A percentile compares a stretch with the other conserved stretches of the same genome.
phyloP scores from a whole-genome alignment of 30 jellyfish, hydroid and myxozoan genomes.

The Aurelia aurita complex sp. Pacific region DNA sequence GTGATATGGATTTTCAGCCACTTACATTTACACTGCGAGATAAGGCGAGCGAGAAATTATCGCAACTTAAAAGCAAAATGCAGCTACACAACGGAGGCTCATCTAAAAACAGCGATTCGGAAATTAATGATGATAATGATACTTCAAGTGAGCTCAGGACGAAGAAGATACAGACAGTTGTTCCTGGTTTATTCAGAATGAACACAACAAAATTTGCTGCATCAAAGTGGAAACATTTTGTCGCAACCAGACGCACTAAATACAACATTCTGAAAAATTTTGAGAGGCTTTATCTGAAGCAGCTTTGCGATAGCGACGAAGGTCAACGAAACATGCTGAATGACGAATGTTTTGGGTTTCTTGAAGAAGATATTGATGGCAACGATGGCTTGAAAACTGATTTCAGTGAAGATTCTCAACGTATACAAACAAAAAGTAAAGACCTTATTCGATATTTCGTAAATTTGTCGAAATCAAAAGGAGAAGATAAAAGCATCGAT shows the following conservation, averaged over 20 bases:
- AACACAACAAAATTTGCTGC: constrained; percentile 37
- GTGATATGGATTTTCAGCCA: too few relatives aligned
- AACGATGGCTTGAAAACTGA: not conserved
- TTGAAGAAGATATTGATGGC: constrained; percentile 46
- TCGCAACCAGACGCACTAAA: constrained; percentile 21
- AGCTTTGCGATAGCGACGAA: constrained; percentile 19
- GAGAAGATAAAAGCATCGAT: constrained; percentile 48
- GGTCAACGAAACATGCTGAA: not conserved
- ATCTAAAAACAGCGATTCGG: not conserved
- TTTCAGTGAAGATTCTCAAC: not conserved
- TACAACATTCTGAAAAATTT: not conserved
- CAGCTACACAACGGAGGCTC: too few relatives aligned
- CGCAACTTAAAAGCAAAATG: too few relatives aligned
- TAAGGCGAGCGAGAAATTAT: too few relatives aligned
- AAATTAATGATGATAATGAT: not conserved
- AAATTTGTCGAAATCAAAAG: constrained; percentile 37
- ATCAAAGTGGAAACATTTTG: constrained; percentile 52
- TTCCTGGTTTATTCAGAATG: not conserved
- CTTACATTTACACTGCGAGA: too few relatives aligned
- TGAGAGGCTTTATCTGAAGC: constrained; percentile 25
- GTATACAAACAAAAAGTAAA: constrained; percentile 19
- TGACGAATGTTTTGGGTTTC: constrained; percentile 29
- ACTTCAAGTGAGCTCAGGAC: not conserved
- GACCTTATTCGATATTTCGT: constrained; percentile 63
- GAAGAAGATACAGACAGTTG: not conserved